These are phyloP conservation scores for Ovibos moschatus DNA, from an alignment of 2,113 vertebrate species.

Conservation along the genomic window DNA sequence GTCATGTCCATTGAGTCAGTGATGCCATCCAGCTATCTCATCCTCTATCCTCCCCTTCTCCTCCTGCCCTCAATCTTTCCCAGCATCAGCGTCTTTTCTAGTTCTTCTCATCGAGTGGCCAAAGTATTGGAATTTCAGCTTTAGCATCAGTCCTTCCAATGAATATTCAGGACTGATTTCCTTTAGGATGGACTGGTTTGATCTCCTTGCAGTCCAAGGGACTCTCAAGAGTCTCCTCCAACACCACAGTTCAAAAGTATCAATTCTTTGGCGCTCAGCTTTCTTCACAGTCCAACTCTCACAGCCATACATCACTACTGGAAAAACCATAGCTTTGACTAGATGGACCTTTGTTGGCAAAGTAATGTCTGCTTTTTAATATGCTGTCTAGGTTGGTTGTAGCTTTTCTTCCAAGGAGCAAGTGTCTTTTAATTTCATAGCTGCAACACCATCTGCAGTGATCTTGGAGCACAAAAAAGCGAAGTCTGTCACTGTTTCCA, in stretches of 20 bases:
- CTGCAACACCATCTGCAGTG: background rate
- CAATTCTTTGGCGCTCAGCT: background rate
- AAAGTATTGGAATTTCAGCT: background rate
- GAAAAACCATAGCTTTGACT: background rate
- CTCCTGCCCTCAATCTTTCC: background rate
- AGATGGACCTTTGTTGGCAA: background rate
- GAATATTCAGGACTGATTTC: background rate
- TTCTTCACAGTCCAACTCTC: background rate
- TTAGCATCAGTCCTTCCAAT: background rate
- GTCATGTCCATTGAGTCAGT: background rate
- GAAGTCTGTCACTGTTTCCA: background rate
- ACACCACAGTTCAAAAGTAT: background rate
- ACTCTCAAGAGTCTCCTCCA: background rate
- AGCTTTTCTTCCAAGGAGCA: background rate
- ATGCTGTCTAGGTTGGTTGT: background rate
- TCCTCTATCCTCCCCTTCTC: background rate
- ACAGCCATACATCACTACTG: background rate
- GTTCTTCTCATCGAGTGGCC: background rate
- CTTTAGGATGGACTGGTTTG: background rate
- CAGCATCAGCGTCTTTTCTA: background rate
- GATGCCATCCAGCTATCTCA: background rate
- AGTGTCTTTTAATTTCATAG: background rate
- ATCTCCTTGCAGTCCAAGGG: background rate
- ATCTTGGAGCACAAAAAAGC: background rate
- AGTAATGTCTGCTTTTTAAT: background rate